Base-by-base conservation (phyloP, 2,888 invertebrate species). In the Lymantria dispar region DNA sequence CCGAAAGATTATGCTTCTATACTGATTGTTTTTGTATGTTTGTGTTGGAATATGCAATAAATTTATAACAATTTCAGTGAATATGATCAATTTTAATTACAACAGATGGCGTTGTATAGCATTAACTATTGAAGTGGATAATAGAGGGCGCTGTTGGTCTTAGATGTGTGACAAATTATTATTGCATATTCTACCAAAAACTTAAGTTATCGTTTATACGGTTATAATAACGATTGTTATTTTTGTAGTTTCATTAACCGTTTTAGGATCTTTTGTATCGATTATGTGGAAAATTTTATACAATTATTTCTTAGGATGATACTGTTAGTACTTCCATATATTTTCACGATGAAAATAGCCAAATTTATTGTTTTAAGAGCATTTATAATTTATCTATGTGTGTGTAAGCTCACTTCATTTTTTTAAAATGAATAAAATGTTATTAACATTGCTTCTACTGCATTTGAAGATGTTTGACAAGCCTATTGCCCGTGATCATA, bases 1-100 rank as follows among this genome's bases (percentile, higher is more conserved):
- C 33, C 47, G 47, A n/a, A 45, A 55, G 50, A 65, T 62, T 64
- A 65, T 60, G 62, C 66, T 65, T 60, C 63, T 62, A 51, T 45
- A 52, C 41, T 48, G 45, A 47, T 45, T 43, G 14, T 22, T 22
- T n/a, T 22, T 38, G n/a, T 14, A 14, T 40, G 12, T 40, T 14
- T 14, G 33, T n/a, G 14, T 48, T 47, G 57, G 54, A 49, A 63
- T 60, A 50, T 50, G 47, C 43, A 47, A 47, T 42, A 42, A 41
- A 14, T 40, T 40, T 5, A 12, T 38, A 40, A 40, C 15, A n/a
- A 40, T 14, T 8, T 40, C 2, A 43, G n/a, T 43, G n/a, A 14
- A 43, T 9, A 36, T 38, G 43, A 38, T 30, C 3, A 14, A 31
- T 39, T 38, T 8, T 8, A n/a, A 36, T 15, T 40, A 8, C 2